Evolutionary conservation across 2,113 vertebrate species (phyloP).

Genomic region (Jaculus jaculus): DNA sequence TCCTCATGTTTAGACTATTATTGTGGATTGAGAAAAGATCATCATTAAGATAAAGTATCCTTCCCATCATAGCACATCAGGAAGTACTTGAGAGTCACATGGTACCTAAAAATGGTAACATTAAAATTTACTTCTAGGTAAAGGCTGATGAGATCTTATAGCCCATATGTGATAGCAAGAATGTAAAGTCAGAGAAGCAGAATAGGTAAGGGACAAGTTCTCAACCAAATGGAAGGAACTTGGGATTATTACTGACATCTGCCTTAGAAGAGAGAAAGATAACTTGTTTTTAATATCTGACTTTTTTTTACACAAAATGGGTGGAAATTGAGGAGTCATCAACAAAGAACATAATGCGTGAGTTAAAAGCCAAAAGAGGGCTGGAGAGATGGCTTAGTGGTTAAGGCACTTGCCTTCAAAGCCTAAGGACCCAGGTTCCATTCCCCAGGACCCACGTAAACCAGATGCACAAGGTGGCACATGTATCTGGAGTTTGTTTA

Average conservation of each 20-base stretch:
- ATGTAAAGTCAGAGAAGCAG: neutral
- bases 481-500: too few relatives aligned
- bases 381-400: too few relatives aligned
- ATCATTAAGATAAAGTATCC: neutral
- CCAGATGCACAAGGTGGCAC: too few relatives aligned
- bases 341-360: neutral
- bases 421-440: too few relatives aligned
- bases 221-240: slow-evolving; percentile 10
- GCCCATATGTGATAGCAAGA: neutral
- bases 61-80: neutral
- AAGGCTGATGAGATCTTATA: neutral
- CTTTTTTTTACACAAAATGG: neutral
- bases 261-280: neutral
- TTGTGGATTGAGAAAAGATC: neutral
- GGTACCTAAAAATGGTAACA: too few relatives aligned
- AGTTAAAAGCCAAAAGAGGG: slow-evolving; percentile 10
- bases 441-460: too few relatives aligned
- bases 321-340: neutral
- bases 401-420: too few relatives aligned
- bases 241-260: neutral
- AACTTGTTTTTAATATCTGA: neutral
- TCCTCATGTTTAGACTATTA: neutral
- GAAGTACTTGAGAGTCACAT: neutral
- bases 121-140: neutral
- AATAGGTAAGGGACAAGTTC: neutral